phyloP scores from a whole-genome alignment of 2,113 vertebrate genomes.

The Lagopus leucura region DNA sequence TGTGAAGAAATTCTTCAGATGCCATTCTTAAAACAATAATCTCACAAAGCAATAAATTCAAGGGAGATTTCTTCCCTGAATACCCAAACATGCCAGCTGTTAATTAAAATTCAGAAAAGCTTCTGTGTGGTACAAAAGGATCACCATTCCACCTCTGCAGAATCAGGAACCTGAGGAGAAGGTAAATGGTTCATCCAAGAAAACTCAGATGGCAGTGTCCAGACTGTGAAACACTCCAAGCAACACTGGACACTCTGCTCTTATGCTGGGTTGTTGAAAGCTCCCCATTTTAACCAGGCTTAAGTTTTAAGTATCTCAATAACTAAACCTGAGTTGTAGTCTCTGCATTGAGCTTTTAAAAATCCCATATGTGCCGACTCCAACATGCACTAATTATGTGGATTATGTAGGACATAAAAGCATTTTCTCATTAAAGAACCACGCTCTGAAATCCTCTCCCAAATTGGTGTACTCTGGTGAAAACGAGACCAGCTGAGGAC shows the following conservation, averaged over 20 bases:
- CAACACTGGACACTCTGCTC: not conserved
- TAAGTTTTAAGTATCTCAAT: not conserved
- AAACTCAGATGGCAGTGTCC: not conserved
- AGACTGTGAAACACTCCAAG: not conserved
- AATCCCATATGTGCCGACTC: slow-evolving; percentile 28
- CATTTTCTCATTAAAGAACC: slow-evolving; percentile 31
- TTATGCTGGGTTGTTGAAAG: not conserved
- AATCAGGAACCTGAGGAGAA: not conserved
- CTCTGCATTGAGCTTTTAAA: not conserved
- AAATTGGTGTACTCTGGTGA: not conserved
- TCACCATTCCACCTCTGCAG: not conserved
- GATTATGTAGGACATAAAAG: slow-evolving; percentile 28
- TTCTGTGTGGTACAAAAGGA: not conserved
- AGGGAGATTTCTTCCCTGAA: slow-evolving; percentile 39
- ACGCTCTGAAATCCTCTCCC: not conserved
- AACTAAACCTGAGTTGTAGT: not conserved
- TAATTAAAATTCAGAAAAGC: slow-evolving; percentile 45
- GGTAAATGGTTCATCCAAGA: not conserved
- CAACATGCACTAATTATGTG: slow-evolving; percentile 25
- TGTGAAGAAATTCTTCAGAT: slow-evolving; percentile 55
- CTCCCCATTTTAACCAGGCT: not conserved
- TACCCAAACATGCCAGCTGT: slow-evolving; percentile 25
- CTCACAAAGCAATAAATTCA: slow-evolving; percentile 57
- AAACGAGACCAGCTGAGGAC: not conserved
- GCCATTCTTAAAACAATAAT: slow-evolving; percentile 65